phyloP scores from a whole-genome alignment of 2,797 vertebrate species.

The Enteromius viviparus region DNA sequence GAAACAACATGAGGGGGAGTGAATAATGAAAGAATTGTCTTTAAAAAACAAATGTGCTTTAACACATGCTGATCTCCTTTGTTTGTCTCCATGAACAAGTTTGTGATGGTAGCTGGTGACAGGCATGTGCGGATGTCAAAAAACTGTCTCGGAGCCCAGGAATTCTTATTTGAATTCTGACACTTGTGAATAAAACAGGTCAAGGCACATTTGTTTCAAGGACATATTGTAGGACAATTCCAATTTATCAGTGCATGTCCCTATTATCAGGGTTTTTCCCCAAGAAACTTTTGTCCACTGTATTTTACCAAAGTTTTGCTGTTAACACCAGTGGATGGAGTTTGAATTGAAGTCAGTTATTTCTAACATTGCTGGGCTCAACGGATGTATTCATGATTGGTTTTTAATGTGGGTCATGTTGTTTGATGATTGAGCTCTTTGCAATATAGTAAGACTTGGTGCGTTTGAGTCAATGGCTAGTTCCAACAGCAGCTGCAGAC shows the following conservation, averaged over 20 bases:
- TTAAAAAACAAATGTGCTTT: background rate
- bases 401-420: slow-evolving; percentile 32
- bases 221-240: slow-evolving; percentile 28
- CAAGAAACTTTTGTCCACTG: background rate
- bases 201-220: slow-evolving; percentile 41
- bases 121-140: slow-evolving; percentile 50
- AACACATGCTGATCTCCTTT: slow-evolving; percentile 28
- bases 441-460: background rate
- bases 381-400: slow-evolving; percentile 40
- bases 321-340: background rate
- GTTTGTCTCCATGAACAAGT: slow-evolving; percentile 46
- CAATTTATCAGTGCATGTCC: background rate
- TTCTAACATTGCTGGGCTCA: slow-evolving; percentile 35
- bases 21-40: background rate
- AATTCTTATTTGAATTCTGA: slow-evolving; percentile 27
- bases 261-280: background rate
- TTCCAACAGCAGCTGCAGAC: slow-evolving; percentile 12
- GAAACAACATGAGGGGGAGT: background rate
- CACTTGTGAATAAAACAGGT: slow-evolving; percentile 43
- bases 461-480: slow-evolving; percentile 2
- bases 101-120: slow-evolving; percentile 29
- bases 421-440: slow-evolving; percentile 26
- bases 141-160: slow-evolving; percentile 36
- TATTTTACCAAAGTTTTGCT: slow-evolving; percentile 12
- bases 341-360: slow-evolving; percentile 35